Evolutionary conservation across 2,888 invertebrate genomes (phyloP).

Genomic region (Monochamus alternatus): DNA sequence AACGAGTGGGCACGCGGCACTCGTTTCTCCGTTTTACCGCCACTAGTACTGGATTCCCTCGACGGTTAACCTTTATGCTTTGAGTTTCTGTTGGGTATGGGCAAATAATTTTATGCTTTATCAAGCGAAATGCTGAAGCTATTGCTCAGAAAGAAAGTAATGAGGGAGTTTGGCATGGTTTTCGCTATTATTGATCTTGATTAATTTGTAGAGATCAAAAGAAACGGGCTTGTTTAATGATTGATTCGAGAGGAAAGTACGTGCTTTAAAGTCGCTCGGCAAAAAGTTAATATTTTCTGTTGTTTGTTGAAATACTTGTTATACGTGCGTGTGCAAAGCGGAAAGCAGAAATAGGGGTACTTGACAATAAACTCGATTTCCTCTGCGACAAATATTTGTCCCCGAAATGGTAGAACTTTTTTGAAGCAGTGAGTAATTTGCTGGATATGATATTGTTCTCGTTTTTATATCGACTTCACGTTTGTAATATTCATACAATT

Average conservation of each 20-base stretch:
- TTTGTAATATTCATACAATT: too few species aligned
- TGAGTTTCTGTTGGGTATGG: slow-evolving; percentile 31
- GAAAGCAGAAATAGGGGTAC: too few species aligned
- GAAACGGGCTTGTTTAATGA: not conserved
- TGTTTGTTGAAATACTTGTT: not conserved
- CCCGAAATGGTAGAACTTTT: too few species aligned
- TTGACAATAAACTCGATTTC: too few species aligned
- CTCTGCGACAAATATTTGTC: too few species aligned
- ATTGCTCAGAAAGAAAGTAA: slow-evolving; percentile 31
- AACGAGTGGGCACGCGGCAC: slow-evolving; percentile 19
- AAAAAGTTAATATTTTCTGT: not conserved
- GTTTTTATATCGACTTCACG: too few species aligned
- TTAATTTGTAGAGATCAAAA: slow-evolving; percentile 24
- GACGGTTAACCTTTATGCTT: slow-evolving; percentile 29
- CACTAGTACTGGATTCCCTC: slow-evolving; percentile 23
- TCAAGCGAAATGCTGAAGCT: slow-evolving; percentile 27
- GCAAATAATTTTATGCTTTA: slow-evolving; percentile 34
- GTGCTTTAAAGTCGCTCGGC: not conserved
- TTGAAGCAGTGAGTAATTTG: too few species aligned
- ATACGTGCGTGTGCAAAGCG: too few species aligned
- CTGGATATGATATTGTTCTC: too few species aligned
- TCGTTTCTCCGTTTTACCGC: slow-evolving; percentile 15
- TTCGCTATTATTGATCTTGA: slow-evolving; percentile 11
- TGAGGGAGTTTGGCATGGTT: slow-evolving; percentile 1
- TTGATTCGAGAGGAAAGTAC: not conserved